Percentiles rank a stretch among this genome's conserved stretches.
Conservation (phyloP, 2,113 vertebrate species). For the Amblyopsis rosae region DNA sequence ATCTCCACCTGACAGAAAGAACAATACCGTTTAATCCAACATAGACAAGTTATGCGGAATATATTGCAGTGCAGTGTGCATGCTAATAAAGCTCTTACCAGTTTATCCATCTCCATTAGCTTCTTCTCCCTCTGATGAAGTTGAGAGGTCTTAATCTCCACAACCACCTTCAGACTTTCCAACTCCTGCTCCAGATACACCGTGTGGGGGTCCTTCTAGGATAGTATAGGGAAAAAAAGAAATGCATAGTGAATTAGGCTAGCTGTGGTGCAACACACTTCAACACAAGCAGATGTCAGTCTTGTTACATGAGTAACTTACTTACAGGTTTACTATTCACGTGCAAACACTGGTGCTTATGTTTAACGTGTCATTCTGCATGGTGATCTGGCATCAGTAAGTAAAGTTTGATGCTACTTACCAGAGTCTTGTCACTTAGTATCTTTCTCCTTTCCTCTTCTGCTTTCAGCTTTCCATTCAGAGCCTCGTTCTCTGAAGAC, state of each 20-base stretch:
- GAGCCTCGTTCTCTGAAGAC: constrained; percentile 79
- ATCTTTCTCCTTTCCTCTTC: constrained; percentile 85
- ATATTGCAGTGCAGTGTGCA: background rate
- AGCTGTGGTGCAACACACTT: too few species aligned
- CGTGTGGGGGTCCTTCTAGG: constrained; percentile 87
- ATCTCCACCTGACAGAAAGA: constrained; percentile 79
- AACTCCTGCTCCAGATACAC: constrained; percentile 93
- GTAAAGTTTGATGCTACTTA: constrained; percentile 46
- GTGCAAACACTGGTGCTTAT: background rate
- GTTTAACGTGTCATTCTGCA: background rate
- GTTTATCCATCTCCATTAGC: constrained; percentile 91
- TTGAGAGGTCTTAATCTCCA: constrained; percentile 94
- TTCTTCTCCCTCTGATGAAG: constrained; percentile 91
- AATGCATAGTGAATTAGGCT: too few species aligned
- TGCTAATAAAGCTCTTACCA: constrained; percentile 74
- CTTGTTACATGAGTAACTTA: too few species aligned
- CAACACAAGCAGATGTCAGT: too few species aligned
- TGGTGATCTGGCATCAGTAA: background rate
- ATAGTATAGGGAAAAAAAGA: too few species aligned
- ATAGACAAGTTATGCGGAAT: background rate
- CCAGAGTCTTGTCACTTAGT: constrained; percentile 83
- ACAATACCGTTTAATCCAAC: background rate
- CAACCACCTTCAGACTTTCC: constrained; percentile 93
- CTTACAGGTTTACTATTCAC: too few species aligned
- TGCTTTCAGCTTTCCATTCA: constrained; percentile 82